Conservation (phyloP, 2,888 invertebrate species). For the Nymphalis urticae region DNA sequence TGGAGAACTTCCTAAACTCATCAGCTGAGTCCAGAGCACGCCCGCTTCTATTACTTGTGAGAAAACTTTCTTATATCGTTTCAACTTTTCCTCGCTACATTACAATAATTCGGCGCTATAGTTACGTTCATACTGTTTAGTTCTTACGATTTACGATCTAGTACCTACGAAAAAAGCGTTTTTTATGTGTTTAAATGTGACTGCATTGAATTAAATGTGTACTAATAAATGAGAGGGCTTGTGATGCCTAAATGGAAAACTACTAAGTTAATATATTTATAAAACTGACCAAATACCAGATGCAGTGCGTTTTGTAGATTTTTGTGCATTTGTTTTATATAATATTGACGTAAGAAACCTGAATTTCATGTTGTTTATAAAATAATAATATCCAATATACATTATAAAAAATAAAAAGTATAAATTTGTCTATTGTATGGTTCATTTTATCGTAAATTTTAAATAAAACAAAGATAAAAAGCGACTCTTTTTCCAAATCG, state of each 20-base stretch:
- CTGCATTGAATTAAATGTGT: neutral
- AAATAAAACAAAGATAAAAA: neutral
- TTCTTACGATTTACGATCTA: conserved; percentile 7
- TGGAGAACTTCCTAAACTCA: conserved; percentile 71
- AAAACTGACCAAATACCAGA: no score
- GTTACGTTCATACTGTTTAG: conserved; percentile 7
- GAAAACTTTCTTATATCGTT: conserved; percentile 68
- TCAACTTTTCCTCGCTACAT: conserved; percentile 54
- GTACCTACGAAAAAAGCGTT: conserved; percentile 1
- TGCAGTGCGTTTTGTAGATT: no score
- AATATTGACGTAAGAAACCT: no score
- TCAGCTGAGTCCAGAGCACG: conserved; percentile 66
- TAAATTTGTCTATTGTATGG: no score
- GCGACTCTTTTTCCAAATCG: neutral
- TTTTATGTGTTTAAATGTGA: neutral
- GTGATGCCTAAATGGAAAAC: neutral
- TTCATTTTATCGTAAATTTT: neutral
- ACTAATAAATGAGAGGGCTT: neutral
- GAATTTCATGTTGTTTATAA: no score
- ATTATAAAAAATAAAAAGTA: no score
- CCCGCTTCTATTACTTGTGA: conserved; percentile 61
- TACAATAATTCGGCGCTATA: conserved; percentile 45
- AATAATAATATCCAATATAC: no score
- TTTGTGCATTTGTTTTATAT: no score
- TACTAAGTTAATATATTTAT: no score